Evolutionary conservation across 2,113 vertebrate species (phyloP).

Genomic region (Grantiella picta): DNA sequence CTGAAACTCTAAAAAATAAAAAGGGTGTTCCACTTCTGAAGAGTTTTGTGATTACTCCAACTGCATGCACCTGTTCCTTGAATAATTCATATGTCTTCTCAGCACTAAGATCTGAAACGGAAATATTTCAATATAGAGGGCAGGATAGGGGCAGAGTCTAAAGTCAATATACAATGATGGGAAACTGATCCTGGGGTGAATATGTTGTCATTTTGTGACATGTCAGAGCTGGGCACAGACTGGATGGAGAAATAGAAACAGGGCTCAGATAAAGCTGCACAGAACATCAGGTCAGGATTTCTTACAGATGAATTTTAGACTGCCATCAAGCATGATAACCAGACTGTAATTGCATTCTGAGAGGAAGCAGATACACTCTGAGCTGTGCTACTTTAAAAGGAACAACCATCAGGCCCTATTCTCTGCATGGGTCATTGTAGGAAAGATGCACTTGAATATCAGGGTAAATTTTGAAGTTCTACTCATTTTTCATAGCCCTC

Average conservation of each 20-base stretch:
- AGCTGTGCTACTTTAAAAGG: neutral
- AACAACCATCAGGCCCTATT: neutral
- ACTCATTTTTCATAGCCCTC: neutral
- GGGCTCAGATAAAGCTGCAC: neutral
- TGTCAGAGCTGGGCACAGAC: neutral
- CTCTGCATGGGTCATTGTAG: neutral
- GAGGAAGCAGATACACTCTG: neutral
- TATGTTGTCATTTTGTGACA: neutral
- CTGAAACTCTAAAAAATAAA: neutral
- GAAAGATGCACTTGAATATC: neutral
- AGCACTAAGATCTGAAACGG: neutral
- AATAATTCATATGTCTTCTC: neutral
- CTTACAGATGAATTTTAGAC: neutral
- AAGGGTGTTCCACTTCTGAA: neutral
- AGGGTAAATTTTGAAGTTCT: neutral
- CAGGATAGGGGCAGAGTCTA: neutral
- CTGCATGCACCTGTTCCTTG: neutral
- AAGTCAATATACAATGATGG: neutral
- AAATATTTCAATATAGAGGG: neutral
- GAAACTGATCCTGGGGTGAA: neutral
- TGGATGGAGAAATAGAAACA: neutral
- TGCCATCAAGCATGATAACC: neutral
- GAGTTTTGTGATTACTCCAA: neutral
- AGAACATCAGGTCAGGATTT: neutral
- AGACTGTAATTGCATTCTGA: neutral